These are phyloP conservation scores for Carabus problematicus DNA, from an alignment of 2,888 invertebrate genomes.

Conservation along the genomic window DNA sequence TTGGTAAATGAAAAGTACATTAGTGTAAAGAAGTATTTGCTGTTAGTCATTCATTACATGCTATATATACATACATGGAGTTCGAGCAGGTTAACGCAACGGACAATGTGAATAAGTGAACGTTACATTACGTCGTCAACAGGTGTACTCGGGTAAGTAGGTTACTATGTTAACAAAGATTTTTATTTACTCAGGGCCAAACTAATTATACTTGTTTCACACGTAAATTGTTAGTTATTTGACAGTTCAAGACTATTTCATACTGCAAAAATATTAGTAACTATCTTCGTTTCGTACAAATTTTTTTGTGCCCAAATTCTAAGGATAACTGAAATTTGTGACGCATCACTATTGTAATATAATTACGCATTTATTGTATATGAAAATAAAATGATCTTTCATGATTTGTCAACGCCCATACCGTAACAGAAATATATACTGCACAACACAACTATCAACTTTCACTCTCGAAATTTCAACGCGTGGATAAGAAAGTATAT, in stretches of 20 bases:
- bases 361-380: too few relatives aligned
- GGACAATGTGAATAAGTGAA: slow-evolving; percentile 2
- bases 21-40: background rate
- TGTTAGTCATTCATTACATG: too few relatives aligned
- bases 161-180: slow-evolving; percentile 16
- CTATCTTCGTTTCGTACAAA: too few relatives aligned
- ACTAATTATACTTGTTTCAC: too few relatives aligned
- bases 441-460: slow-evolving; percentile 27
- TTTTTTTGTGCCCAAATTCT: too few relatives aligned
- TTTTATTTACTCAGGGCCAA: too few relatives aligned
- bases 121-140: slow-evolving; percentile 16
- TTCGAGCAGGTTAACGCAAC: background rate
- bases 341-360: too few relatives aligned
- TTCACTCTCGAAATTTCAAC: slow-evolving; percentile 40
- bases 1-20: background rate
- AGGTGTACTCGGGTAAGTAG: slow-evolving; percentile 38
- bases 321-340: too few relatives aligned
- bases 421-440: background rate
- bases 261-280: too few relatives aligned
- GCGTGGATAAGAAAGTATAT: slow-evolving; percentile 34
- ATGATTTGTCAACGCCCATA: slow-evolving; percentile 34
- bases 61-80: too few relatives aligned
- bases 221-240: too few relatives aligned
- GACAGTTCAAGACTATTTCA: too few relatives aligned
- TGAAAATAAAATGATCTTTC: background rate